Percentiles rank a stretch among this genome's conserved stretches.
phyloP scores from a whole-genome alignment of 2,113 vertebrate genomes.

The Rhabdornis inornatus region DNA sequence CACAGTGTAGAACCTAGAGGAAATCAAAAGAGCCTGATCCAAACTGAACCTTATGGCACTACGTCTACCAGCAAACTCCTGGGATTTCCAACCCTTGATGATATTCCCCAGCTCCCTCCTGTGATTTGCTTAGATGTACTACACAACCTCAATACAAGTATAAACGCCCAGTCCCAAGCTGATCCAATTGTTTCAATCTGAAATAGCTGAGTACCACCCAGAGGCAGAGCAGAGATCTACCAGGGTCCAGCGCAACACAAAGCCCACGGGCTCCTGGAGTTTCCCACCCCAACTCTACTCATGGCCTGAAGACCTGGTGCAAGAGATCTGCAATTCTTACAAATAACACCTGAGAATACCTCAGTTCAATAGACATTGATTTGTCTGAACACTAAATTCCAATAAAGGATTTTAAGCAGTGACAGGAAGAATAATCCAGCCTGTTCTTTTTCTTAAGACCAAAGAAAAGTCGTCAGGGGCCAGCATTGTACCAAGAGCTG shows the following conservation, averaged over 20 bases:
- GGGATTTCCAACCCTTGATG: neutral
- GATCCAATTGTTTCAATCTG: neutral
- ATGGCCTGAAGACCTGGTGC: neutral
- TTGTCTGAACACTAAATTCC: neutral
- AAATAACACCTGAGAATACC: neutral
- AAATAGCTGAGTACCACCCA: neutral
- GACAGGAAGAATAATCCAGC: neutral
- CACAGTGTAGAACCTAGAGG: neutral
- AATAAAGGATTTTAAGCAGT: too few species aligned
- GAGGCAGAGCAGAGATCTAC: neutral
- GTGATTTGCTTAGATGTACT: neutral
- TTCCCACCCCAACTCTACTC: neutral
- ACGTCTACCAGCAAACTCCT: neutral
- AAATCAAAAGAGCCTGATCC: neutral
- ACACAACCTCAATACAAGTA: accelerated
- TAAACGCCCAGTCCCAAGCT: neutral
- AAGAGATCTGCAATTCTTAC: neutral
- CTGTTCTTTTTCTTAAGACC: neutral
- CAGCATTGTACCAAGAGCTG: neutral
- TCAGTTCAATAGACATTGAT: too few species aligned
- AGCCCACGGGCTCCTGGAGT: accelerated
- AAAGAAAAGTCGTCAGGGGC: neutral
- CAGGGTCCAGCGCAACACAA: accelerated
- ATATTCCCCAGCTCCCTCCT: neutral
- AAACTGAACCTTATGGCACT: neutral